Evolutionary conservation across 2,113 vertebrate genomes (phyloP).

Genomic region (Xiphophorus hellerii): DNA sequence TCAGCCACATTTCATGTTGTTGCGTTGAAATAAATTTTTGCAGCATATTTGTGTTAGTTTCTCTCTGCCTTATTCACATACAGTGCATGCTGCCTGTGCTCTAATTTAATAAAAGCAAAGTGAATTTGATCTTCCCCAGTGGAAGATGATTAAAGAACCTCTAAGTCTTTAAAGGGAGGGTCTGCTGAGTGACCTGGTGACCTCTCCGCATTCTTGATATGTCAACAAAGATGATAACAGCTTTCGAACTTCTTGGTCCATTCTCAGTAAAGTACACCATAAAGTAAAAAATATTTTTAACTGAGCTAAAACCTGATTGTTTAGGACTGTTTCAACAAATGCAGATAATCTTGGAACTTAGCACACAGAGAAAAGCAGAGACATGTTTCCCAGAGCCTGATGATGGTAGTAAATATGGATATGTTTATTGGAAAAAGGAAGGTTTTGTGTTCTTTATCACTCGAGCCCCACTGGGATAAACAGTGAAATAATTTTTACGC

Average conservation of each 20-base stretch:
- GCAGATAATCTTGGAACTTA: background rate
- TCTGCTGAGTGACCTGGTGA: slow-evolving; percentile 18
- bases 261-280: background rate
- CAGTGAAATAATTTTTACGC: slow-evolving; percentile 42
- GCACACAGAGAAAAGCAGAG: background rate
- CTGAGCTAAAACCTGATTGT: background rate
- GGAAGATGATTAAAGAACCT: slow-evolving; percentile 39
- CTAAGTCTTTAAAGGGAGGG: slow-evolving; percentile 38
- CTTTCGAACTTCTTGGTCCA: slow-evolving; percentile 2
- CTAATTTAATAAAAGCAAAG: slow-evolving; percentile 43
- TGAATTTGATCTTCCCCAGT: slow-evolving; percentile 39
- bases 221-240: slow-evolving; percentile 25
- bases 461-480: slow-evolving; percentile 48
- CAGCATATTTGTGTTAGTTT: background rate
- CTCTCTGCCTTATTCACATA: slow-evolving; percentile 8
- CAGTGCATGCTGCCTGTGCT: slow-evolving; percentile 8
- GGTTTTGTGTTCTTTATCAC: slow-evolving; percentile 34
- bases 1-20: background rate
- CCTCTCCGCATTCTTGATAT: slow-evolving; percentile 14
- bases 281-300: background rate
- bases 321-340: background rate
- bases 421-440: slow-evolving; percentile 32
- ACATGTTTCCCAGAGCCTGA: background rate
- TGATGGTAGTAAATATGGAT: slow-evolving; percentile 38
- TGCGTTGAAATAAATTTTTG: background rate